Evolutionary conservation across 2,113 vertebrate genomes (phyloP), one percentile per base, ranked within the genome.

Genomic region (Perccottus glenii): DNA sequence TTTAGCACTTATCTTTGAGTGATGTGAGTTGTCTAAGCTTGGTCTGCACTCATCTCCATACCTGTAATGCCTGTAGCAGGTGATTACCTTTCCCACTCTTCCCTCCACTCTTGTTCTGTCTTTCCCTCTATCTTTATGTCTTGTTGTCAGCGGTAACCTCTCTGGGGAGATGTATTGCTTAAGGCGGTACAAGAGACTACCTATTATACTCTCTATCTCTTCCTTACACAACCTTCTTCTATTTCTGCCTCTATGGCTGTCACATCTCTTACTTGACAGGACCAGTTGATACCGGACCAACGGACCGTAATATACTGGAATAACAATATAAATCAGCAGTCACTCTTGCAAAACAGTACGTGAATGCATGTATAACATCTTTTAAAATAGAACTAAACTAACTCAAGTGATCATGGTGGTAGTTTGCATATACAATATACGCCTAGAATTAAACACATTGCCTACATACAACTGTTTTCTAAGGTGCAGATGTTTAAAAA

Each of bases 121-220:
- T 56, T 42, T 66, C 68, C 61, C 36, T 80, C 68, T 51, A 48
- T 59, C 73, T 80, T 66, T 70, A 73, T 80, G 66, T 81, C 80
- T 81, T 65, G 70, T 85, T 88, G 86, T 88, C 82, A 85, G 82
- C 59, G 36, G 67, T 69, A 70, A 77, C 45, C 64, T 89, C 91
- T 90, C 86, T 19, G 11, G 90, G 86, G 89, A 91, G 70, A 82
- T 91, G 90, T 91, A 90, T 82, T 73, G 92, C 91, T 93, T 78
- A 71, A 91, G 90, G 91, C 90, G n/a, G 60, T 89, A 90, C 89
- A 89, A 78, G 75, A 77, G 68, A 67, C 75, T 75, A 82, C 83
- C 69, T 80, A 80, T 88, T 83, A 77, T 68, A 71, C 65, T 63
- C 56, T 80, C 74, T 46, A 58, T 81, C 72, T 76, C 60, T 62